Base-by-base conservation (phyloP, 2,113 vertebrate genomes). In the Cyanoramphus novaezelandiae region DNA sequence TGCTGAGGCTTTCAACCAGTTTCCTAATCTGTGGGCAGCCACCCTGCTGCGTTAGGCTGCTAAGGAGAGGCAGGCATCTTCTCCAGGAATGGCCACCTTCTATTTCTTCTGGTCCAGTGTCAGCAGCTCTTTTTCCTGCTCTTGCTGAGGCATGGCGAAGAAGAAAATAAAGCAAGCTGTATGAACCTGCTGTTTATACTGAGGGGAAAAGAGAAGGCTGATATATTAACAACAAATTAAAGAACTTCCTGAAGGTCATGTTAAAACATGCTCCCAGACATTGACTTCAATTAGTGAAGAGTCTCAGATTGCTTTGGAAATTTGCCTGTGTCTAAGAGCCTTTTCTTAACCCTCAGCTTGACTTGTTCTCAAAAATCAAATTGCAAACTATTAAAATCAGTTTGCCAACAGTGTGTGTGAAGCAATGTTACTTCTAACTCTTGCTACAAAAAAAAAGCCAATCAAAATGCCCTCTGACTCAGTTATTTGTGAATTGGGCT, bases 11-110 rank as follows among this genome's bases (percentile, higher is more conserved):
- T 93, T 84, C 62, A 87, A 87, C 74, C 50, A 57, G 37, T 90
- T 97, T 96, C 83, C 65, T 76, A 84, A 91, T 88, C 65, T 69
- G 86, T 41, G 72, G 80, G 80, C 76, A 95, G 74, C 68, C 76
- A 75, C 35, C 17, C 53, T 78, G 24, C 49, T 92, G 72, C 25
- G 47, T 76, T 76, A 94, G 19, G 11, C 24, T 83, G 5, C 75
- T 75, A 75, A 52, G 24, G 70, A 62, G 23, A 86, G 62, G 75
- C 67, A 92, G n/a, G 41, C 6, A 3, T 71, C 41, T 88, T 74
- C 75, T 94, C 68, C 39, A 76, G 82, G 59, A 76, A 65, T n/a
- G 33, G 18, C 6, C 47, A 72, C 19, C 28, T 85, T 68, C 24
- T 24, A 84, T 88, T 90, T 69, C 16, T 62, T 23, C 62, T 49